Conservation (phyloP, 2,797 vertebrate genomes). For the Acanthis flammea region DNA sequence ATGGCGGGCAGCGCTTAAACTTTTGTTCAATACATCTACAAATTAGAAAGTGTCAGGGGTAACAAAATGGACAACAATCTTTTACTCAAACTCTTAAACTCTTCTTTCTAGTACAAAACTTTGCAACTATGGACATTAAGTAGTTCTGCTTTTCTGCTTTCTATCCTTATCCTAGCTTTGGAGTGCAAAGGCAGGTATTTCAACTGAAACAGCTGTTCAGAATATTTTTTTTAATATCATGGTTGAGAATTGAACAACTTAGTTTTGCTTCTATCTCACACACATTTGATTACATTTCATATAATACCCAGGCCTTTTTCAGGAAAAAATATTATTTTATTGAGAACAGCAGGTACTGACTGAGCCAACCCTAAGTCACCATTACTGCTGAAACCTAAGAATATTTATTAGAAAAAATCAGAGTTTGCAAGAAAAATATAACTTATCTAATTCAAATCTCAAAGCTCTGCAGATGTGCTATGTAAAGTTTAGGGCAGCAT, state of each 20-base stretch:
- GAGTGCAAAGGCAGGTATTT: not conserved
- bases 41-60: conserved; percentile 14
- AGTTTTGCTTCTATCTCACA: not conserved
- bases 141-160: not conserved
- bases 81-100: not conserved
- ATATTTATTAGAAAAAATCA: not conserved
- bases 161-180: not conserved
- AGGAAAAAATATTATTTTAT: not conserved
- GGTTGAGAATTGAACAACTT: not conserved
- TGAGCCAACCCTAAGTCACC: not conserved
- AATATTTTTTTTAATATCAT: not conserved
- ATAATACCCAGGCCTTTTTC: not conserved
- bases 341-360: not conserved
- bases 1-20: conserved; percentile 90
- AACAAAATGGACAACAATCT: not conserved
- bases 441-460: not conserved
- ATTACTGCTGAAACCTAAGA: not conserved
- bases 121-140: not conserved
- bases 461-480: not conserved
- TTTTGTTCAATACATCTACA: conserved; percentile 96
- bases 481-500: not conserved
- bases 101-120: not conserved
- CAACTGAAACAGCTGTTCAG: not conserved
- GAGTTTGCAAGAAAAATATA: not conserved
- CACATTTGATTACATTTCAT: not conserved